These are phyloP conservation scores for Gadopsis marmoratus DNA, from an alignment of 2,797 vertebrate species.

Conservation along the genomic window DNA sequence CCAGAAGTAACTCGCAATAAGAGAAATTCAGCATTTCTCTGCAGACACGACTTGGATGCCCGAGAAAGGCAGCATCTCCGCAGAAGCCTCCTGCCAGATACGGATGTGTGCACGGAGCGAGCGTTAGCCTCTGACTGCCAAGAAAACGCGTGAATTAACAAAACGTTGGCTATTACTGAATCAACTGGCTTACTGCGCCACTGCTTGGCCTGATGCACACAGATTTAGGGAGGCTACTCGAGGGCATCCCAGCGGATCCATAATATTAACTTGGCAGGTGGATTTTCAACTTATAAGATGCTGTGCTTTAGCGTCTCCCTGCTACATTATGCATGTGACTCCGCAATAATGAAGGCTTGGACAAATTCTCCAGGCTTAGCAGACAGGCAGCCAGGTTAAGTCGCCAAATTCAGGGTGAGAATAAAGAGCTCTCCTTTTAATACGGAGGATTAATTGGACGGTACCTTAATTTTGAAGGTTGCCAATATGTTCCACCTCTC, in stretches of 20 bases:
- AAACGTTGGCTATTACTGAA: slow-evolving; percentile 57
- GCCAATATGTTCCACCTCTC: slow-evolving; percentile 53
- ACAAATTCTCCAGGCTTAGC: slow-evolving; percentile 61
- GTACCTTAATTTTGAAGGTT: slow-evolving; percentile 60
- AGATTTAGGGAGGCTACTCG: slow-evolving; percentile 50
- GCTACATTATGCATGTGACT: slow-evolving; percentile 61
- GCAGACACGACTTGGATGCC: slow-evolving; percentile 29
- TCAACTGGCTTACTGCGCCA: slow-evolving; percentile 32
- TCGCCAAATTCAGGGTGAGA: slow-evolving; percentile 61
- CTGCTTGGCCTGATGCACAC: slow-evolving; percentile 43
- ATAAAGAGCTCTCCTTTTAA: slow-evolving; percentile 54
- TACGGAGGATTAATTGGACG: slow-evolving; percentile 55
- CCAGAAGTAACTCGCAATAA: slow-evolving; percentile 9
- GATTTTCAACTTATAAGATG: slow-evolving; percentile 51
- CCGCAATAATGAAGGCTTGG: slow-evolving; percentile 49
- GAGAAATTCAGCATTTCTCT: slow-evolving; percentile 18
- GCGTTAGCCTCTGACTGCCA: slow-evolving; percentile 62
- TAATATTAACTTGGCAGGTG: slow-evolving; percentile 62
- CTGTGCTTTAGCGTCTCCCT: slow-evolving; percentile 48
- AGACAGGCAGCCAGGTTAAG: slow-evolving; percentile 61
- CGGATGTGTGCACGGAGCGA: slow-evolving; percentile 56
- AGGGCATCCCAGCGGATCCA: slow-evolving; percentile 62
- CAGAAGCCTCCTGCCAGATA: slow-evolving; percentile 55
- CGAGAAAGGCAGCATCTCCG: slow-evolving; percentile 15
- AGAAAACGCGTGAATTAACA: slow-evolving; percentile 72